Evolutionary conservation across 1,140 invertebrate species (phyloP).

Genomic region (Ephestia elutella): DNA sequence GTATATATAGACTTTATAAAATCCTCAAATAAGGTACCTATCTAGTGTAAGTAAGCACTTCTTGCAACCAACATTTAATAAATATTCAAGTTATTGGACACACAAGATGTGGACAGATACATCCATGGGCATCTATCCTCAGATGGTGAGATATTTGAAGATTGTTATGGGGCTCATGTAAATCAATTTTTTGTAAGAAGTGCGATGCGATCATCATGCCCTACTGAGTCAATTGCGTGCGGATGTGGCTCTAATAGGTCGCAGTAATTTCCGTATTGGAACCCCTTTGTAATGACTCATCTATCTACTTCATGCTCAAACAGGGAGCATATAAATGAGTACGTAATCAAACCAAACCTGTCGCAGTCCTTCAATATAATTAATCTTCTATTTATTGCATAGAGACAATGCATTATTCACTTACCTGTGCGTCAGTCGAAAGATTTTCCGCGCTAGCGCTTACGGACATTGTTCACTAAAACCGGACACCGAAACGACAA

Average conservation of each 20-base stretch:
- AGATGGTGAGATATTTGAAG: not conserved
- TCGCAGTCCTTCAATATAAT: not conserved
- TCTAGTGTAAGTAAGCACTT: too few relatives aligned
- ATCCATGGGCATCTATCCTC: too few relatives aligned
- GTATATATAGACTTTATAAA: too few relatives aligned
- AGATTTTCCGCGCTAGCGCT: constrained; percentile 80
- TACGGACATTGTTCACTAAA: constrained; percentile 74
- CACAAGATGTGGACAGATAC: too few relatives aligned
- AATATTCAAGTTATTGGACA: too few relatives aligned
- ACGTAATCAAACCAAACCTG: not conserved
- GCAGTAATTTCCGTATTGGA: constrained; percentile 41
- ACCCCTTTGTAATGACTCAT: constrained; percentile 35
- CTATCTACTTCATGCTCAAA: not conserved
- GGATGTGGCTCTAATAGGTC: constrained; percentile 22
- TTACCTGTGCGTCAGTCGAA: constrained; percentile 76
- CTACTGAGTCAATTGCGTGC: constrained; percentile 4
- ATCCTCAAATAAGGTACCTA: too few relatives aligned
- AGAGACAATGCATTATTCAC: not conserved
- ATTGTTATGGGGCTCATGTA: not conserved
- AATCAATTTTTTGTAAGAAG: not conserved
- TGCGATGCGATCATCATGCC: not conserved
- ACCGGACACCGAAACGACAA: constrained; percentile 17
- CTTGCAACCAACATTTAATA: too few relatives aligned
- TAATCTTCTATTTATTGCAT: not conserved
- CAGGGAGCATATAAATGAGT: not conserved